A percentile compares a stretch with the other conserved stretches of the same genome.
phyloP scores from a whole-genome alignment of 2,113 vertebrate species.

The Sebastes fasciatus region DNA sequence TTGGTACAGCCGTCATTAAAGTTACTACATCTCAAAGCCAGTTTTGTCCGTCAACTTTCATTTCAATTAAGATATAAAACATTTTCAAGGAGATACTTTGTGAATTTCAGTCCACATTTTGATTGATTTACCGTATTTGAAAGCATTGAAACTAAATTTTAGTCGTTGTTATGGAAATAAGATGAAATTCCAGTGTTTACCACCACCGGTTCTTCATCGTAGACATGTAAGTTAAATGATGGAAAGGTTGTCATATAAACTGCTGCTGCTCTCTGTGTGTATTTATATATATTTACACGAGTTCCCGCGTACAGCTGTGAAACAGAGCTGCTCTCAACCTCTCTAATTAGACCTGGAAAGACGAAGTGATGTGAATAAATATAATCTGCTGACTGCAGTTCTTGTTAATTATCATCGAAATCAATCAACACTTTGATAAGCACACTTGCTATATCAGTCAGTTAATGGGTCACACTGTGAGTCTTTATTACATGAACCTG shows the following conservation, averaged over 20 bases:
- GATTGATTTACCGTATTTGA: no score
- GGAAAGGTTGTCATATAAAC: neutral
- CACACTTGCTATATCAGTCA: neutral
- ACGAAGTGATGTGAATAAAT: neutral
- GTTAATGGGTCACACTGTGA: neutral
- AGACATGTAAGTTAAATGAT: neutral
- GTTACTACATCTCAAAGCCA: no score
- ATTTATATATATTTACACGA: neutral
- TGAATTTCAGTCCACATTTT: neutral
- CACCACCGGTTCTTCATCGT: no score
- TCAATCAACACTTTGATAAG: neutral
- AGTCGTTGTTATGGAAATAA: no score
- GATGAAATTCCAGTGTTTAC: no score
- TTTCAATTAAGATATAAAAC: neutral
- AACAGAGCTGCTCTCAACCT: neutral
- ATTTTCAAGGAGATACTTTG: neutral
- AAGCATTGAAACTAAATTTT: no score
- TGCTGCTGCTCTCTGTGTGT: neutral
- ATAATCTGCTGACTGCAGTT: neutral
- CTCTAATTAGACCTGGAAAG: conserved; percentile 10
- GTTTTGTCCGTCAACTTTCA: neutral
- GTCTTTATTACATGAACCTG: neutral
- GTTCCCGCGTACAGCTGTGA: neutral
- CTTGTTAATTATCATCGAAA: conserved; percentile 4
- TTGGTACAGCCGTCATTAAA: no score